phyloP scores from a whole-genome alignment of 1,140 invertebrate genomes.

The Meteorus sp. region DNA sequence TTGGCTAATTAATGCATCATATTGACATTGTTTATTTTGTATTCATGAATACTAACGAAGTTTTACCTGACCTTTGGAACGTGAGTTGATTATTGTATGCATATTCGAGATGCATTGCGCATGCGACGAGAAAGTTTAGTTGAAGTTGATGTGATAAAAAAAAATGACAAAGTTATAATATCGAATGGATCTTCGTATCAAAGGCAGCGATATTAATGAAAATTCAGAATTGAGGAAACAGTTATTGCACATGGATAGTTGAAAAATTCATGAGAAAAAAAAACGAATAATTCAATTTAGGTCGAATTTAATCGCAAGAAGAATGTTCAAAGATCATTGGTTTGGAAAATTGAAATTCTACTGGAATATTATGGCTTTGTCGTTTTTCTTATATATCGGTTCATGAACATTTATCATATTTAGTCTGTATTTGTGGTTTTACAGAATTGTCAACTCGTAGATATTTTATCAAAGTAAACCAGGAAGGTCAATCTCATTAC shows the following conservation, averaged over 20 bases:
- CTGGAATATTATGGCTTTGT: slow-evolving; percentile 17
- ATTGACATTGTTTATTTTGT: neutral
- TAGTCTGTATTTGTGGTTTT: too few relatives aligned
- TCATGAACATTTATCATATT: too few relatives aligned
- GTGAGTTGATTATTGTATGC: neutral
- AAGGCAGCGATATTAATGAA: too few relatives aligned
- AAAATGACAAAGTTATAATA: too few relatives aligned
- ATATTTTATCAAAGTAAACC: too few relatives aligned
- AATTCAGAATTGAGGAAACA: too few relatives aligned
- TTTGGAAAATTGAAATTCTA: slow-evolving; percentile 32
- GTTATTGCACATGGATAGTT: neutral
- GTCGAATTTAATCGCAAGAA: slow-evolving; percentile 31
- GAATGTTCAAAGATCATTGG: slow-evolving; percentile 33
- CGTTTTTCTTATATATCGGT: neutral
- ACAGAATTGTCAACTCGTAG: too few relatives aligned
- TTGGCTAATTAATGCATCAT: neutral
- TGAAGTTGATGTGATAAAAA: too few relatives aligned
- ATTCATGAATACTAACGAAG: neutral
- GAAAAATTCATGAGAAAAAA: slow-evolving; percentile 11
- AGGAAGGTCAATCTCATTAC: too few relatives aligned
- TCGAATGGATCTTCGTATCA: too few relatives aligned
- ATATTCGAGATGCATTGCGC: too few relatives aligned
- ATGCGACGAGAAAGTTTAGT: too few relatives aligned
- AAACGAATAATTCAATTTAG: slow-evolving; percentile 18
- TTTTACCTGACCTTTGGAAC: neutral